Percentiles rank a stretch among this genome's conserved stretches.
phyloP scores from a whole-genome alignment of 2,113 vertebrate genomes.

The Dryoscopus gambensis region DNA sequence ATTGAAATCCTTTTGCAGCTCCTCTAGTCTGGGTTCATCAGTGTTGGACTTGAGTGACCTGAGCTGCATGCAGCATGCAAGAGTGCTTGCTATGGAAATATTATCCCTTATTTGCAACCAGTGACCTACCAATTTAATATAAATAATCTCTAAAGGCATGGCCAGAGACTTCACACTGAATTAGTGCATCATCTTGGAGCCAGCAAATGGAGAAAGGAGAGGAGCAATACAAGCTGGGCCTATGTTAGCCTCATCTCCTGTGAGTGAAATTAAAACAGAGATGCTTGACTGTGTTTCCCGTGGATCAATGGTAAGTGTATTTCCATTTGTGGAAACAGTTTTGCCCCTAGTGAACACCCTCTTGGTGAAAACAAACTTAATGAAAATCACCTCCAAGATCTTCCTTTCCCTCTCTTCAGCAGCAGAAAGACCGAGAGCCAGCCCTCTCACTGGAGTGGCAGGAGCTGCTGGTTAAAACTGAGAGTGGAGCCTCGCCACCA shows the following conservation, averaged over 20 bases:
- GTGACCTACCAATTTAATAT: neutral
- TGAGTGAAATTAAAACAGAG: neutral
- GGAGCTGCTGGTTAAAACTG: neutral
- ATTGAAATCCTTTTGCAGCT: neutral
- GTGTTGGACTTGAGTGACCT: neutral
- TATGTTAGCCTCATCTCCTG: neutral
- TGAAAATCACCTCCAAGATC: neutral
- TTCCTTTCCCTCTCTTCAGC: neutral
- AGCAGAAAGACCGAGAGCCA: neutral
- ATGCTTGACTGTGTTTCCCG: neutral
- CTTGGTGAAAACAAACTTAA: neutral
- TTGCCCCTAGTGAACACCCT: neutral
- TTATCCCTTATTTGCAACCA: neutral
- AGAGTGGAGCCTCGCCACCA: neutral
- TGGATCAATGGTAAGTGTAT: neutral
- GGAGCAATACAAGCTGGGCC: neutral
- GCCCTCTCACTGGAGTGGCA: neutral
- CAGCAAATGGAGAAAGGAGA: neutral
- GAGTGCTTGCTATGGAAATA: neutral
- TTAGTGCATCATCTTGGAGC: neutral
- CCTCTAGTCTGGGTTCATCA: neutral
- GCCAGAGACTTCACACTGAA: neutral
- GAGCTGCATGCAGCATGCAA: neutral
- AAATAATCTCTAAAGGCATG: neutral
- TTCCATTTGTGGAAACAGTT: neutral